Evolutionary conservation across 1,140 invertebrate species (phyloP).

Genomic region (Onthophagus taurus): DNA sequence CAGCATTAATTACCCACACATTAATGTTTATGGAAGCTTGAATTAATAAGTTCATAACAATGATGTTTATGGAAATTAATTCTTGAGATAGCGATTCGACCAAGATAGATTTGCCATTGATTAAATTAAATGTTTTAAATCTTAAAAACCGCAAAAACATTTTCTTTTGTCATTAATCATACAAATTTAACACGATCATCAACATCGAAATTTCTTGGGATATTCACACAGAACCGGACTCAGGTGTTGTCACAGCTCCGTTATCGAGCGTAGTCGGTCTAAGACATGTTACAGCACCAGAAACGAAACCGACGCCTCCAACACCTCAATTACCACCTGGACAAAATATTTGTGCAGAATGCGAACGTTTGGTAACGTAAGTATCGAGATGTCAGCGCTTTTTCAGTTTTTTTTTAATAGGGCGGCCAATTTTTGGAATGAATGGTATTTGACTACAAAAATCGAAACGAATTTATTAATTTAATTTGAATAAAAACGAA

Average conservation of each 20-base stretch:
- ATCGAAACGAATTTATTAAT: not conserved
- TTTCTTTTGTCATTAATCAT: too few species aligned
- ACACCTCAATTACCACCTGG: constrained; percentile 65
- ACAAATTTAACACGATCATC: too few species aligned
- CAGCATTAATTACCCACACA: too few species aligned
- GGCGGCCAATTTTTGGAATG: not conserved
- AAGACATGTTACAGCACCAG: constrained; percentile 61
- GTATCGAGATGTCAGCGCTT: too few species aligned
- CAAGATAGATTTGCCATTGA: too few species aligned
- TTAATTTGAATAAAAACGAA: not conserved
- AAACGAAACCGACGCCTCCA: constrained; percentile 42
- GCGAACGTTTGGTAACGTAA: constrained; percentile 90
- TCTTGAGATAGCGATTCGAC: too few species aligned
- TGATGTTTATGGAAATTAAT: too few species aligned
- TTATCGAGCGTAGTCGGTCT: constrained; percentile 40
- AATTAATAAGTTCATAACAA: too few species aligned
- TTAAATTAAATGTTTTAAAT: too few species aligned
- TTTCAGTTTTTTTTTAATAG: not conserved
- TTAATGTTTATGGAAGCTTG: too few species aligned
- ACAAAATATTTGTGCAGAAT: constrained; percentile 87
- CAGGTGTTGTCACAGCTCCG: constrained; percentile 39
- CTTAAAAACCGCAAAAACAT: too few species aligned
- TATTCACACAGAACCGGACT: constrained; percentile 29
- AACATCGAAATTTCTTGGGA: too few species aligned
- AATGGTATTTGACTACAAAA: not conserved